A percentile compares a stretch with the other conserved stretches of the same genome.
Evolutionary conservation across 1,140 invertebrate species (phyloP).

Genomic region (Camponotus pennsylvanicus): DNA sequence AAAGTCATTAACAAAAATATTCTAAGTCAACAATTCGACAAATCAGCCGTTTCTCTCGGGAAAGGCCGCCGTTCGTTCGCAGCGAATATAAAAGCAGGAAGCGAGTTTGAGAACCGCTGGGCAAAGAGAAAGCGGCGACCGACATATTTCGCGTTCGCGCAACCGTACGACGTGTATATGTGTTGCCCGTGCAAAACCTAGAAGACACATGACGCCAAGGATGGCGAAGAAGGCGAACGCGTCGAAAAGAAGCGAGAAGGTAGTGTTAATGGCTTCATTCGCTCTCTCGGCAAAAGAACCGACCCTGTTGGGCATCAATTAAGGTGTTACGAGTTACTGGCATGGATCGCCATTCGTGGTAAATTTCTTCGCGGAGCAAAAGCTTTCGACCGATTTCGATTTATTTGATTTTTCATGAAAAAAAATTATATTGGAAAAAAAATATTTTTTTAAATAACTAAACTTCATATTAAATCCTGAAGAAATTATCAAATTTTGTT

Average conservation of each 20-base stretch:
- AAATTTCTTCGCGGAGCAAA: slow-evolving; percentile 43
- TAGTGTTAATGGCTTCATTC: slow-evolving; percentile 71
- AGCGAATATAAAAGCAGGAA: slow-evolving; percentile 80
- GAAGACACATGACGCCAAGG: slow-evolving; percentile 56
- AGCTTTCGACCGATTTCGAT: background rate
- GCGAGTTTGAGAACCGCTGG: slow-evolving; percentile 83
- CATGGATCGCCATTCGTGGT: slow-evolving; percentile 30
- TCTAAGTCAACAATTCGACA: background rate
- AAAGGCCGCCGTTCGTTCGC: background rate
- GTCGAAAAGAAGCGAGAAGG: slow-evolving; percentile 1
- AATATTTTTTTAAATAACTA: background rate
- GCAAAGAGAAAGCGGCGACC: slow-evolving; percentile 84
- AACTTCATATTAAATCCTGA: background rate
- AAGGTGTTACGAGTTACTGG: slow-evolving; percentile 66
- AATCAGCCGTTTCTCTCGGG: background rate
- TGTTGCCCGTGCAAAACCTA: slow-evolving; percentile 32
- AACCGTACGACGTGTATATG: slow-evolving; percentile 64
- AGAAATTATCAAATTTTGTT: background rate
- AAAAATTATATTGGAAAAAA: background rate
- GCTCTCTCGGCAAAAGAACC: slow-evolving; percentile 32
- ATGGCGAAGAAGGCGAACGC: slow-evolving; percentile 23
- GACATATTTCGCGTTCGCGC: slow-evolving; percentile 84
- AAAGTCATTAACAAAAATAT: background rate
- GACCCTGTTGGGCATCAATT: slow-evolving; percentile 64
- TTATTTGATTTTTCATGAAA: slow-evolving; percentile 12